Evolutionary conservation across 1,140 invertebrate species (phyloP).

Genomic region (Campoletis sonorensis): DNA sequence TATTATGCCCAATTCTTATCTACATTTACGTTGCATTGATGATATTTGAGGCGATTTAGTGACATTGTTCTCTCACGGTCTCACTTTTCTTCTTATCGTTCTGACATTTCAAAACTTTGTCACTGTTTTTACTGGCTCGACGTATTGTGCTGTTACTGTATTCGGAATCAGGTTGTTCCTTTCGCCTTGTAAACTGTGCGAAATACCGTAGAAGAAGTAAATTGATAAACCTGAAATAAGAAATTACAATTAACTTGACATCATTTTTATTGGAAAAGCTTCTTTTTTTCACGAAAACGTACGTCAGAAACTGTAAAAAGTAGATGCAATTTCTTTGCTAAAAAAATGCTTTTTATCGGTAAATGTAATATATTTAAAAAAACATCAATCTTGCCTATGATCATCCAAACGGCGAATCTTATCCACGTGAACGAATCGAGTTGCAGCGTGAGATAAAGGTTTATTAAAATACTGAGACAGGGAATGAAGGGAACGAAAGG

Average conservation of each 20-base stretch:
- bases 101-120: conserved; percentile 53
- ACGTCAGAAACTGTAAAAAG: conserved; percentile 41
- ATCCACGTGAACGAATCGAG: conserved; percentile 90
- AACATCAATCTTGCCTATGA: conserved; percentile 77
- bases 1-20: background rate
- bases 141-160: conserved; percentile 55
- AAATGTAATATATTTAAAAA: background rate
- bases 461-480: conserved; percentile 89
- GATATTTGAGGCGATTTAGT: background rate
- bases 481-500: conserved; percentile 92
- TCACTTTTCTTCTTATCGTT: conserved; percentile 5
- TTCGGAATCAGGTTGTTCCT: conserved; percentile 58
- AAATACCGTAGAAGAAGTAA: conserved; percentile 76
- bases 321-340: no score
- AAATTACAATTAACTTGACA: conserved; percentile 8
- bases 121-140: conserved; percentile 57
- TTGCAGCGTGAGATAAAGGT: conserved; percentile 93
- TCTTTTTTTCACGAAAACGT: background rate
- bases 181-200: conserved; percentile 72
- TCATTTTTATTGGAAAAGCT: no score
- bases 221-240: conserved; percentile 73
- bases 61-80: background rate
- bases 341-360: conserved; percentile 36
- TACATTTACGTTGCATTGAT: background rate
- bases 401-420: conserved; percentile 89